Evolutionary conservation across 2,797 vertebrate genomes (phyloP), one percentile per base, ranked within the genome.

Genomic region (Microctenopoma steveboyesi): DNA sequence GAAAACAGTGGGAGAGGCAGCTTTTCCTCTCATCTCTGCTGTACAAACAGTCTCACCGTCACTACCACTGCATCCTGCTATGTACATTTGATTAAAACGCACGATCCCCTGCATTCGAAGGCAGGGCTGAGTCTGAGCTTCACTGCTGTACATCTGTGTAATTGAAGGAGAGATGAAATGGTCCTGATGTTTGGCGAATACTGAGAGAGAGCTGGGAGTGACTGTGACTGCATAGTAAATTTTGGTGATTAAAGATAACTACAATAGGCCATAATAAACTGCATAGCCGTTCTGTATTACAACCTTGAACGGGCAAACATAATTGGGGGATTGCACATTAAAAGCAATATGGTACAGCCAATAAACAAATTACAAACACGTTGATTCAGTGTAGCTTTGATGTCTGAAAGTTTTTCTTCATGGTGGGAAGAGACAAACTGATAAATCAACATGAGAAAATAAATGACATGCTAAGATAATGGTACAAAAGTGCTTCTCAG

Each of bases 81-180:
- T 78, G 84, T 77, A 72, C 74, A 76, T 83, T 79, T 78, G 69
- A 84, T 85, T 86, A 79, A 86, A 87, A 89, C 76, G 70, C 66
- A 82, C 18, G 50, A 74, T 55, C 73, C 52, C 50, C 54, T 30
- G 35, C 59, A 56, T 76, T 64, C 66, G 54, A 50, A 11, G 46
- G 69, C 42, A 13, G 4, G 63, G 47, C 30, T 54, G 59, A 67
- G 47, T 48, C 53, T 47, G 46, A 40, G 62, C 50, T 64, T 57
- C 63, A 62, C 35, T 16, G 47, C 2, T 63, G 48, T 63, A 51
- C 22, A 61, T 73, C 70, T 79, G 63, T 55, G 43, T 66, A 81
- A 69, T 62, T 64, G 68, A 78, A 59, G 45, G 14, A 18, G 27
- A 62, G 50, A 74, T 62, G 61, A 69, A 80, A 82, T 45, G 39